Percentiles rank a stretch among this genome's conserved stretches.
phyloP scores from a whole-genome alignment of 2,888 invertebrate species.

The Amaurobius ferox region DNA sequence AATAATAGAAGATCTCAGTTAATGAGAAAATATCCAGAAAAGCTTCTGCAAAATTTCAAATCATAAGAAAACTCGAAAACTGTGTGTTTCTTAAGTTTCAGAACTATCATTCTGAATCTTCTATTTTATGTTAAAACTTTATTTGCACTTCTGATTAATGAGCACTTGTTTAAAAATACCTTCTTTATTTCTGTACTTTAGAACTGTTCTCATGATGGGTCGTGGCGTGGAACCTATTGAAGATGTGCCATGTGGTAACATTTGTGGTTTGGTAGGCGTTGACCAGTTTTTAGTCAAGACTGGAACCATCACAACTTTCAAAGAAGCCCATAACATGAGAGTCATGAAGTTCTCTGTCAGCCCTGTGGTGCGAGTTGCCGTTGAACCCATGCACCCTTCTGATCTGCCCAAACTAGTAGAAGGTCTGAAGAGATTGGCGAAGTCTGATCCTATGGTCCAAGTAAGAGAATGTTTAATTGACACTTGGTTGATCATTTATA shows the following conservation, averaged over 20 bases:
- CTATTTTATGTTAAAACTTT: too few species aligned
- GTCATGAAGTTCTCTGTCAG: slow-evolving; percentile 99
- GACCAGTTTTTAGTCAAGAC: slow-evolving; percentile 99
- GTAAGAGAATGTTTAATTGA: too few species aligned
- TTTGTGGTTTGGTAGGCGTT: slow-evolving; percentile 99
- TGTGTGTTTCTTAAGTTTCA: too few species aligned
- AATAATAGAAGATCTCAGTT: too few species aligned
- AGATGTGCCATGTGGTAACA: slow-evolving; percentile 99
- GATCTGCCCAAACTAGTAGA: slow-evolving; percentile 99
- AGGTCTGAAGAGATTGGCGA: slow-evolving; percentile 98
- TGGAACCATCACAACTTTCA: slow-evolving; percentile 98
- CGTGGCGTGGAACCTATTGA: slow-evolving; percentile 99
- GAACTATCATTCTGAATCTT: too few species aligned
- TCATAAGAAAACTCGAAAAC: too few species aligned
- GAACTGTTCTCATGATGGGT: slow-evolving; percentile 99
- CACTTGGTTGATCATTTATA: too few species aligned
- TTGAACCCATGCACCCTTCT: slow-evolving; percentile 99
- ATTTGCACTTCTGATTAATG: too few species aligned
- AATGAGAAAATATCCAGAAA: too few species aligned
- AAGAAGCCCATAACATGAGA: slow-evolving; percentile 99
- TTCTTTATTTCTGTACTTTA: slow-evolving; percentile 73
- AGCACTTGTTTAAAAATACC: too few species aligned
- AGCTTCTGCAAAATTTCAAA: too few species aligned
- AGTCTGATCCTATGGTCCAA: slow-evolving; percentile 99
- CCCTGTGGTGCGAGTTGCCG: slow-evolving; percentile 99